Conservation (phyloP, 35 echinoderm and acorn worm genomes). For the Lytechinus pictus region DNA sequence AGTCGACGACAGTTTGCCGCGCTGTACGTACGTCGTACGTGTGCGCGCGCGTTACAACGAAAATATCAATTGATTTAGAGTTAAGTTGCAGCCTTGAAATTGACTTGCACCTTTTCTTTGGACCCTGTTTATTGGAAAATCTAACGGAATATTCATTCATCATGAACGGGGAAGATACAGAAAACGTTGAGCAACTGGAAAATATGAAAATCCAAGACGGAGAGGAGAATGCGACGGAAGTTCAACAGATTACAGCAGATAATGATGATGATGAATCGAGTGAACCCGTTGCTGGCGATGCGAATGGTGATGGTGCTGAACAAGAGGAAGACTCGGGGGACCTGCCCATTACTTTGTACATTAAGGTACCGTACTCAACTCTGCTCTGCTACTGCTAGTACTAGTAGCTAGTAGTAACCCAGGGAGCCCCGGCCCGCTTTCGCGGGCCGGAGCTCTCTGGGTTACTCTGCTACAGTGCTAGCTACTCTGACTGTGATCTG, state of each 20-base stretch:
- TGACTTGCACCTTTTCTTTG: not conserved
- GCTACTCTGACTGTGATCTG: no score
- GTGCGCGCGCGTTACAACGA: not conserved
- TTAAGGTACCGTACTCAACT: not conserved
- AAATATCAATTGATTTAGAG: no score
- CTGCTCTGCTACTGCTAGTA: no score
- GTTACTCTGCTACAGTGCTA: no score
- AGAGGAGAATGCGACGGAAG: not conserved
- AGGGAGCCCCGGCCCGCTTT: no score
- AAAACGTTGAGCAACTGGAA: not conserved
- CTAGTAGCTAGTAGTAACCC: no score
- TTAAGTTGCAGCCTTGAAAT: no score
- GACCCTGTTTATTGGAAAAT: conserved; percentile 14
- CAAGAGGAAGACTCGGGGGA: conserved; percentile 23
- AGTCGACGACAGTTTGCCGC: not conserved
- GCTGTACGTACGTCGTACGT: no score
- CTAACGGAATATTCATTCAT: conserved; percentile 15
- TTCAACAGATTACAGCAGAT: not conserved
- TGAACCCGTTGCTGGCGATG: not conserved
- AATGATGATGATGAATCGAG: not conserved
- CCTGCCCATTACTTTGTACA: not conserved
- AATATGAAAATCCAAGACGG: not conserved
- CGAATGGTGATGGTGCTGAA: not conserved
- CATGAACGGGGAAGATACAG: conserved; percentile 1
- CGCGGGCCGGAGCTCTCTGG: no score